A percentile compares a stretch with the other conserved stretches of the same genome.
These are phyloP conservation scores for Sialis fuliginosa DNA, from an alignment of 2,888 invertebrate genomes.

Conservation along the genomic window DNA sequence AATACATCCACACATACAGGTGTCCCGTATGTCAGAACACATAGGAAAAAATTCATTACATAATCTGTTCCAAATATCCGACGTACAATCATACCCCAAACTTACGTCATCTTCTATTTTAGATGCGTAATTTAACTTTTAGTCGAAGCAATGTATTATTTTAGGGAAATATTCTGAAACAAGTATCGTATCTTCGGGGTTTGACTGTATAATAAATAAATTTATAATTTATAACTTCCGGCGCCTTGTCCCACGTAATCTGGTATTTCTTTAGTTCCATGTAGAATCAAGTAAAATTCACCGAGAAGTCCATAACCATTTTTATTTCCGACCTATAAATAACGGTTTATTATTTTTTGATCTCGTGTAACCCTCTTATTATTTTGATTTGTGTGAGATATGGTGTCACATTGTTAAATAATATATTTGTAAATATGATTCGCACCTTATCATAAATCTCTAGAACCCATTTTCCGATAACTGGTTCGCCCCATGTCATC, in stretches of 20 bases:
- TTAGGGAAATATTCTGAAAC: too few species aligned
- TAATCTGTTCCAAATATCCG: too few species aligned
- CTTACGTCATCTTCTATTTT: too few species aligned
- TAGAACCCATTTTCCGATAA: constrained; percentile 48
- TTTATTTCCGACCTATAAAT: constrained; percentile 23
- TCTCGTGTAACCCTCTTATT: neutral
- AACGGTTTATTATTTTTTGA: constrained; percentile 1
- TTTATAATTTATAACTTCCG: constrained; percentile 27
- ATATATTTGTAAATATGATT: too few species aligned
- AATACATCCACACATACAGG: too few species aligned
- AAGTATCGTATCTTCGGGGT: too few species aligned
- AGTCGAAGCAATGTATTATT: too few species aligned
- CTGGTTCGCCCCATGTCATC: constrained; percentile 78
- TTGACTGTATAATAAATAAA: too few species aligned
- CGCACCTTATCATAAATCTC: constrained; percentile 30
- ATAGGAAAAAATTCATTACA: too few species aligned
- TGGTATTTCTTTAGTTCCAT: constrained; percentile 50
- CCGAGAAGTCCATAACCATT: constrained; percentile 40
- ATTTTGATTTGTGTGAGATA: neutral
- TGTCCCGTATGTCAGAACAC: too few species aligned
- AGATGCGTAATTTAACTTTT: too few species aligned
- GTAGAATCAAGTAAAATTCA: constrained; percentile 40
- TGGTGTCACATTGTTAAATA: neutral
- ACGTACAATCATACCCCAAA: too few species aligned
- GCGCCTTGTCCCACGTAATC: constrained; percentile 38